These are phyloP conservation scores for Microplitis deprimator DNA, from an alignment of 2,888 invertebrate genomes.

Conservation along the genomic window DNA sequence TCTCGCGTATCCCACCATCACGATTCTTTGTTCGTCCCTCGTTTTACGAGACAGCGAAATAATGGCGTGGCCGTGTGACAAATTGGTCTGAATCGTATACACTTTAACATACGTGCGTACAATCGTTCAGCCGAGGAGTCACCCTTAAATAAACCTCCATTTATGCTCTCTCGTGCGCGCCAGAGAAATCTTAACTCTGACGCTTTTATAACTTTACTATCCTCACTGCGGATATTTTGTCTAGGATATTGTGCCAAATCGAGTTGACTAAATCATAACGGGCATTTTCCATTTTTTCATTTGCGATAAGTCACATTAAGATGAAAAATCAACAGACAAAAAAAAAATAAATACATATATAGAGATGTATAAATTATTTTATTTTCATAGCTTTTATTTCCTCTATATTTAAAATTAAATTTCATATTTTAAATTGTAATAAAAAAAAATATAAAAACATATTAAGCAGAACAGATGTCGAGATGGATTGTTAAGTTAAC, in stretches of 20 bases:
- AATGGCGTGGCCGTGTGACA: constrained; percentile 48
- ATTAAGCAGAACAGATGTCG: background rate
- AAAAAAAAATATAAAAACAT: background rate
- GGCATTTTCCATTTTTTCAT: constrained; percentile 7
- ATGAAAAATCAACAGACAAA: constrained; percentile 3
- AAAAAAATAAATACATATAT: background rate
- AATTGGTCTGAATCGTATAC: constrained; percentile 48
- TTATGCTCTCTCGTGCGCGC: constrained; percentile 31
- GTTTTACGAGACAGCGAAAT: constrained; percentile 52
- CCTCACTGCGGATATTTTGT: constrained; percentile 32
- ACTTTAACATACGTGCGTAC: constrained; percentile 36
- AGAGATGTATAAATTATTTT: background rate
- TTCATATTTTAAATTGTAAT: background rate
- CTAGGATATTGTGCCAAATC: constrained; percentile 36
- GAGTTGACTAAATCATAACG: constrained; percentile 32
- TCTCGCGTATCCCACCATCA: constrained; percentile 30
- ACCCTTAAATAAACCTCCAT: constrained; percentile 38
- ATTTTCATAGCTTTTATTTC: background rate
- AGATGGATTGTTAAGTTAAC: constrained; percentile 22
- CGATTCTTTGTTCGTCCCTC: constrained; percentile 40
- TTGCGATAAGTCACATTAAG: constrained; percentile 10
- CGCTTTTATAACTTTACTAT: constrained; percentile 39
- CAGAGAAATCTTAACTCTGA: constrained; percentile 39
- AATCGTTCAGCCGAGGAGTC: constrained; percentile 32
- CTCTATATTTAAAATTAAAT: background rate